Evolutionary conservation across 2,888 invertebrate genomes (phyloP), one percentile per base, ranked within the genome.

Genomic region (Bimastos eiseni): DNA sequence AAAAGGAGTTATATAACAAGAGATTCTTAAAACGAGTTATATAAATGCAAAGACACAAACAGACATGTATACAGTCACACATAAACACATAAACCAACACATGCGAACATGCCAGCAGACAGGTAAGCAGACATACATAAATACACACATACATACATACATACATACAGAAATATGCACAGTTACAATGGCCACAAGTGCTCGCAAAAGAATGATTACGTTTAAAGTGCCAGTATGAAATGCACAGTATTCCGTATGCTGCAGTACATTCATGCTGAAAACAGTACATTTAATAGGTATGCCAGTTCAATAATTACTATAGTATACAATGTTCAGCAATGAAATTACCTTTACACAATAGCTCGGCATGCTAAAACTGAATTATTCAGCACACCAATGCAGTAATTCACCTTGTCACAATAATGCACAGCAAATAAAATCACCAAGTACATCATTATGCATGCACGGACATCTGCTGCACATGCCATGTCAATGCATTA

Each of bases 191-290:
- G 41, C 41, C 19, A 19, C 49, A 49, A 19, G 5, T 55, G 24
- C 70, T 49, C 3, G 21, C 21, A 8, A n/a, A n/a, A 70, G 30
- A 70, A 70, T 70, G n/a, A 70, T 70, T 70, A 70, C 1, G n/a
- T 41, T n/a, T 49, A 49, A 5, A 11, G 24, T 5, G 24, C 6
- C 49, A 49, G 49, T 49, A 49, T 49, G 49, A 21, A 70, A n/a
- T n/a, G 70, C 70, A n/a, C 70, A 70, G 70, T n/a, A 70, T 70
- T 70, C n/a, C 30, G 70, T 70, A 70, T 70, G 70, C 70, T n/a
- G n/a, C n/a, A 70, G 70, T 1, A 70, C 13, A n/a, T n/a, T n/a
- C 70, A 70, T n/a, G 70, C 70, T n/a, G 11, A n/a, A 70, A 11
- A 70, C 70, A 70, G 11, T 70, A 70, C 70, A 70, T n/a, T 30